Base-by-base conservation (phyloP, 2,888 invertebrate species). In the Stenchaetothrips biformis region DNA sequence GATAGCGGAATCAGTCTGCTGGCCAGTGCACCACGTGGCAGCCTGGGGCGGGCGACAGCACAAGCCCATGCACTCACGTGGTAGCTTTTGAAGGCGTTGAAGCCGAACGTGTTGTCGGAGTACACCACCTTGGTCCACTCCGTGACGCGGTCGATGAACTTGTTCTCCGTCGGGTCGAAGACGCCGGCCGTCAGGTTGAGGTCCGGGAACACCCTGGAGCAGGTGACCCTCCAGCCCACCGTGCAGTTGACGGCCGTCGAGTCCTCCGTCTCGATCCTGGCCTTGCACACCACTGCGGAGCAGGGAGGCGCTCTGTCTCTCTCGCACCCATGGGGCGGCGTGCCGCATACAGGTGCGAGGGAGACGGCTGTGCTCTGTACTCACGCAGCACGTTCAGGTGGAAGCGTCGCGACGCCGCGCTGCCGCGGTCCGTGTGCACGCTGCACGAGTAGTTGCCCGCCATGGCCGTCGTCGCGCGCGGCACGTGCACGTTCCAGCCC, bases 71-170 rank as follows among this genome's bases (percentile, higher is more conserved):
- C 67, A 74, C 67, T 74, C 67, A 74, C 67, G 67, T 74, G 67
- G 67, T 74, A 74, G 67, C 67, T 74, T 25, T 74, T 74, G 67
- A 74, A 74, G 67, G 67, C 67, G 67, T 74, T 25, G 67, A 25
- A 74, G 2, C 67, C 67, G 67, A 7, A 74, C 25, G 67, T 74
- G 67, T 74, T 25, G 67, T 74, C 67, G 21, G 67, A 74, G 67
- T 74, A 74, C 21, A 74, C 67, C 25, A 74, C 67, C 67, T 74
- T 74, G 67, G 67, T 74, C 67, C 67, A 74, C 67, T 74, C 67
- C 21, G 67, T 74, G 25, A 74, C 67, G 67, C 67, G 67, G 67
- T 74, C 67, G 67, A 74, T 25, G 67, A 74, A 74, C 67, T 25
- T 74, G 67, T 11, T 11, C 21, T n/a, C 67, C 9, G 21, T 25